These are phyloP conservation scores for Heliothis peltigera DNA, from an alignment of 2,888 invertebrate genomes.

Conservation along the genomic window DNA sequence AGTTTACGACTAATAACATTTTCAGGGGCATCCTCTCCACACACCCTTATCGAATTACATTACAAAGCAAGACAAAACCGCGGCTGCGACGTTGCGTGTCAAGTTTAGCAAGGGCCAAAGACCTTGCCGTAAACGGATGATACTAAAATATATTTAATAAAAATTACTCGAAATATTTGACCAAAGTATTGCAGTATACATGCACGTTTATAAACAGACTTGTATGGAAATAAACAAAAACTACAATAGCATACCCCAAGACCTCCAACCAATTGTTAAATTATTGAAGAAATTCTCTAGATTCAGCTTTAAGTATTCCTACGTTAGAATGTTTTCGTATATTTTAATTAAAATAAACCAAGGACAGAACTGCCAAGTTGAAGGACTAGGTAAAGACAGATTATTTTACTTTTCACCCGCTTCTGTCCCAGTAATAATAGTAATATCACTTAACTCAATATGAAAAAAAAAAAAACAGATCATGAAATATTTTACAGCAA, in stretches of 20 bases:
- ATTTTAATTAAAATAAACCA: constrained; percentile 16
- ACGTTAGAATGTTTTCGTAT: constrained; percentile 29
- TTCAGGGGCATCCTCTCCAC: constrained; percentile 72
- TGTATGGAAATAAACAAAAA: constrained; percentile 39
- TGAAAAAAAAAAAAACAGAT: neutral
- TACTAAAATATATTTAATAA: neutral
- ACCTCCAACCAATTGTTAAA: constrained; percentile 39
- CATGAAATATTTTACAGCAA: neutral
- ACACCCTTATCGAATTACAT: constrained; percentile 54
- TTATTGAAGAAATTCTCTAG: constrained; percentile 40
- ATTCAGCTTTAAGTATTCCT: constrained; percentile 26
- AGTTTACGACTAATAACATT: constrained; percentile 80
- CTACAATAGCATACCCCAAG: constrained; percentile 14
- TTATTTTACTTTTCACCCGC: constrained; percentile 10
- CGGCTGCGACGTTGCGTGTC: constrained; percentile 11
- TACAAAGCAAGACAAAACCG: constrained; percentile 32
- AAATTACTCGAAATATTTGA: constrained; percentile 24
- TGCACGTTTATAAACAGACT: constrained; percentile 13
- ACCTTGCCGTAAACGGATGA: constrained; percentile 7
- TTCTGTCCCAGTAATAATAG: constrained; percentile 4
- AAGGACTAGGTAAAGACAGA: constrained; percentile 27
- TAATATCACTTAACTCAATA: constrained; percentile 4
- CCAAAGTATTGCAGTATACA: constrained; percentile 7
- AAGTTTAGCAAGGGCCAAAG: constrained; percentile 19
- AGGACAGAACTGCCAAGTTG: constrained; percentile 17